These are phyloP conservation scores for Callipepla squamata DNA, from an alignment of 2,113 vertebrate genomes.

Conservation along the genomic window DNA sequence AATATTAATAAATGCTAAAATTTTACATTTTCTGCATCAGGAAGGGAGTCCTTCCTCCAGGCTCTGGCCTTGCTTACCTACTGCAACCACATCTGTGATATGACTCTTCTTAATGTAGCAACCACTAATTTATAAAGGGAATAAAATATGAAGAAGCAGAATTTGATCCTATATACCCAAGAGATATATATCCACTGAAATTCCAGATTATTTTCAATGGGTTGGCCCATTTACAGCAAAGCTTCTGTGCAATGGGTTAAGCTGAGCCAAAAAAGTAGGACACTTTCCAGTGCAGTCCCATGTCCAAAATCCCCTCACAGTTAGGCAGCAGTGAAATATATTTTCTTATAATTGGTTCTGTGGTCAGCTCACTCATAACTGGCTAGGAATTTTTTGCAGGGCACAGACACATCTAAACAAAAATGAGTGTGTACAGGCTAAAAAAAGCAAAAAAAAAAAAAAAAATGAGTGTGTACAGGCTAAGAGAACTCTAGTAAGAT, in stretches of 20 bases:
- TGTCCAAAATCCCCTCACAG: neutral
- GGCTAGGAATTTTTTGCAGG: neutral
- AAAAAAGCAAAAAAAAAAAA: too few species aligned
- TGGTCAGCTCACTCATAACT: neutral
- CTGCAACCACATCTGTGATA: accelerated
- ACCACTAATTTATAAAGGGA: neutral
- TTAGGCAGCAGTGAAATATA: accelerated
- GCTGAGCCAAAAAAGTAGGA: neutral
- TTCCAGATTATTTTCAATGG: neutral
- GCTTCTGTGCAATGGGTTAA: neutral
- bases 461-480: neutral
- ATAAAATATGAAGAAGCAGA: neutral
- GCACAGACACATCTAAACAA: neutral
- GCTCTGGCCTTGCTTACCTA: neutral
- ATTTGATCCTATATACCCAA: neutral
- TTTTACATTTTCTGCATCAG: neutral
- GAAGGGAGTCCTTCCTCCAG: neutral
- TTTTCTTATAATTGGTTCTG: neutral
- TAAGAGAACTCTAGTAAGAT: neutral
- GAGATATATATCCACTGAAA: neutral
- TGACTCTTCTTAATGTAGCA: neutral
- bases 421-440: neutral
- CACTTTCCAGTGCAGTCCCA: neutral
- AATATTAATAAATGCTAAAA: neutral
- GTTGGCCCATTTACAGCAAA: neutral